Evolutionary conservation across 2,888 invertebrate genomes (phyloP), one percentile per base, ranked within the genome.

Genomic region (Mythimna loreyi): DNA sequence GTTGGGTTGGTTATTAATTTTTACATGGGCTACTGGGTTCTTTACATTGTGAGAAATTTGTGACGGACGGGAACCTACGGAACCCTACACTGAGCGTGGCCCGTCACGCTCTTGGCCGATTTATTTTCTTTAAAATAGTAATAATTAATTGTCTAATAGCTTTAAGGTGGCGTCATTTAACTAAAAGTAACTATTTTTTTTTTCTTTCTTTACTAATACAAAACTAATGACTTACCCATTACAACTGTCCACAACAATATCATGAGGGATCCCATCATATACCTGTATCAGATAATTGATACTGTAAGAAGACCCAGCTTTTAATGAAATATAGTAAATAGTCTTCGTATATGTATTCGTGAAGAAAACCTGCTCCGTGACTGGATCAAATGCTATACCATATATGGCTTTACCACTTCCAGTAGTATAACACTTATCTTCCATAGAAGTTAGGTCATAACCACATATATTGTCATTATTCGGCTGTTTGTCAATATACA

Each of bases 281-380:
- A 96, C 88, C 76, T 92, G 87, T 60, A 94, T 80, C 30, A 96
- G 81, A 7, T 93, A 88, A 63, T 91, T 92, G 25, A 94, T 96
- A 52, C 92, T 88, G 59, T 91, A 90, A 0, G 1, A 21, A 13
- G 28, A 6, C 4, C 90, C 91, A 2, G 90, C 87, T 71, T 86
- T 90, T 47, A 96, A 79, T 0, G 94, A 93, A 21, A 91, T 92
- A 90, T 92, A 95, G 71, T 90, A 96, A 80, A 99, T 98, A 71
- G 36, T 23, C 19, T 13, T 58, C 0, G 30, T 30, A n/a, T 13
- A 43, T 9, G 58, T 30, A 3, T 63, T 98, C 0, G 98, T 97
- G 98, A 98, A 99, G 93, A 98, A 99, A 16, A 99, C 94, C 67
- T 96, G 96, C 25, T 97, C 96, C 53, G 97, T 96, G 0, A 97